These are phyloP conservation scores for Hydropsyche betteni DNA, from an alignment of 2,888 invertebrate species.

Conservation along the genomic window DNA sequence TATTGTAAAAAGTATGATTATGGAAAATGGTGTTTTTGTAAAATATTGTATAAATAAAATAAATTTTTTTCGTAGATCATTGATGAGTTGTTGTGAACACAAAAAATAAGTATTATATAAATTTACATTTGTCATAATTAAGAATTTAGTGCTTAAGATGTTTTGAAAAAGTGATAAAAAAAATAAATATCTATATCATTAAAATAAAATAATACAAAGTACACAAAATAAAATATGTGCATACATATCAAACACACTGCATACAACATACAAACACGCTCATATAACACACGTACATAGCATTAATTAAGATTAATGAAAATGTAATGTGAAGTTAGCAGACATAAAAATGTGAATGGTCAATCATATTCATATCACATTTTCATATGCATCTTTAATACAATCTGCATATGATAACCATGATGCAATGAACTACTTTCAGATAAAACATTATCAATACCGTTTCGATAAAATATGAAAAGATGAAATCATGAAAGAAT, in stretches of 20 bases:
- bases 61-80: no score
- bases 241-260: no score
- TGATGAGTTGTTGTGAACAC: no score
- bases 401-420: conserved; percentile 49
- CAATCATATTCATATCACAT: conserved; percentile 20
- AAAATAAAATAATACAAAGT: neutral
- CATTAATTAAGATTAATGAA: conserved; percentile 3
- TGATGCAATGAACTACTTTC: conserved; percentile 50
- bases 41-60: no score
- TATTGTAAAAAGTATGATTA: no score
- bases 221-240: no score
- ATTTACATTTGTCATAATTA: neutral
- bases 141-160: conserved; percentile 7
- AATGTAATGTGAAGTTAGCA: conserved; percentile 27
- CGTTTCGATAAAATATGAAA: conserved; percentile 14
- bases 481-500: conserved; percentile 16
- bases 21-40: no score
- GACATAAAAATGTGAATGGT: neutral
- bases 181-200: neutral
- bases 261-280: no score
- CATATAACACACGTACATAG: no score
- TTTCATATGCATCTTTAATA: conserved; percentile 19
- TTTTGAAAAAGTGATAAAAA: neutral
- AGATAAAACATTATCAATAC: conserved; percentile 16
- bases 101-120: no score